Evolutionary conservation across 2,797 vertebrate genomes (phyloP), one percentile per base, ranked within the genome.

Genomic region (Muscicapa comitata): DNA sequence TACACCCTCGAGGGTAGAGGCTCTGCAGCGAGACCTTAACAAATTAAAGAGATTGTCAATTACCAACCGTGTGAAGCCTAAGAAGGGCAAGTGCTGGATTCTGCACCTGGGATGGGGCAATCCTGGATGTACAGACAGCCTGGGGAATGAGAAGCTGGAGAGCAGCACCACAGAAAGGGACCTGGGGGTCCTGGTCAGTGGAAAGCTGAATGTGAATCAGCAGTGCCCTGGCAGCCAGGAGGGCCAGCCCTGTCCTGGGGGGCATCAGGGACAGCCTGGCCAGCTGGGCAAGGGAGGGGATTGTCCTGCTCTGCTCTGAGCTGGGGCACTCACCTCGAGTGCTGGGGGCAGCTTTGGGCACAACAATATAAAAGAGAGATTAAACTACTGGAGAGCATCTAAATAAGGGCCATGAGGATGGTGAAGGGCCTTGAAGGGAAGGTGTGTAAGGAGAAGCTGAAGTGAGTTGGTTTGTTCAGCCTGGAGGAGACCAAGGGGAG

Each of bases 241-340:
- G 67, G 3, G 20, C 24, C 45, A 47, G 1, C 11, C 3, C 0
- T 38, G 67, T 26, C 28, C 37, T 18, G n/a, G 9, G 28, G 20
- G 2, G 2, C 19, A 20, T 54, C 53, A 54, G 51, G 53, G 4
- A n/a, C 55, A 61, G 26, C 19, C n/a, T 24, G 0, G 0, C 17
- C 66, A 65, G n/a, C 19, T 0, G 0, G 37, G n/a, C 6, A 15
- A 35, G 68, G 42, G 63, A 70, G n/a, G 4, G n/a, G 8, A 57
- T 43, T 43, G 48, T 55, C 31, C 55, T 0, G 0, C 26, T 75
- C 70, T 68, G 55, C 35, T 20, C 62, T 68, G 48, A 0, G 0
- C 26, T 74, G 48, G 18, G 9, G 13, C 0, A 0, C 37, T 63
- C 28, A 37, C 17, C 17, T 57, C 0, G 0, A 4, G 24, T 37